Percentiles rank a stretch among this genome's conserved stretches.
Evolutionary conservation across 2,113 vertebrate species (phyloP).

Genomic region (Callithrix jacchus): DNA sequence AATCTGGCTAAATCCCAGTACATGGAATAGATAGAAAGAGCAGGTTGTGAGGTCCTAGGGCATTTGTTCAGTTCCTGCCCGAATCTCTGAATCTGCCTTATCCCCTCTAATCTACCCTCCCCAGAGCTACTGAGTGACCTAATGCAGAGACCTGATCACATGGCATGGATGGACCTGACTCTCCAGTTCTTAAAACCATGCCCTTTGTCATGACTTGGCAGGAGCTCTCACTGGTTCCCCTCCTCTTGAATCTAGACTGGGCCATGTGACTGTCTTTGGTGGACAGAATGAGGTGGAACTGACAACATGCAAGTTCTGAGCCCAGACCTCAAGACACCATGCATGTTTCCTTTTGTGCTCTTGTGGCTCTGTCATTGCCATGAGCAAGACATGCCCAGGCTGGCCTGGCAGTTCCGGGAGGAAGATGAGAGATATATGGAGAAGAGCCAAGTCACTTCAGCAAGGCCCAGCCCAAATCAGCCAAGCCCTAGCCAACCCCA

Average conservation of each 20-base stretch:
- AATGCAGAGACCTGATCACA: background rate
- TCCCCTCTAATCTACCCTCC: background rate
- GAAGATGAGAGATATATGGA: background rate
- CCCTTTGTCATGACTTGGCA: background rate
- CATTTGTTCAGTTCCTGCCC: background rate
- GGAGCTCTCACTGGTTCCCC: background rate
- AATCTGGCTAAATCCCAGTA: conserved; percentile 38
- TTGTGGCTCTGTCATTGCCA: background rate
- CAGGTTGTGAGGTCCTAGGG: background rate
- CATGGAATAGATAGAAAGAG: background rate
- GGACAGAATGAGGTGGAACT: background rate
- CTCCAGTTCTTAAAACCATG: background rate
- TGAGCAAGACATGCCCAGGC: background rate
- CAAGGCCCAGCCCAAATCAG: background rate
- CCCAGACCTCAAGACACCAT: background rate
- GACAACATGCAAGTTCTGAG: background rate
- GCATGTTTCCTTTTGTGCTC: background rate
- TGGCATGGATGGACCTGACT: background rate
- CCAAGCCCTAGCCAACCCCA: background rate
- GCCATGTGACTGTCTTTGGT: background rate
- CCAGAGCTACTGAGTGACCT: background rate
- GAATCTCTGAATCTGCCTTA: background rate
- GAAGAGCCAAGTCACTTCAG: background rate
- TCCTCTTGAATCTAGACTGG: background rate
- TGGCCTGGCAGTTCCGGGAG: background rate